Base-by-base conservation (phyloP, 2,113 vertebrate genomes). In the Pantherophis guttatus region DNA sequence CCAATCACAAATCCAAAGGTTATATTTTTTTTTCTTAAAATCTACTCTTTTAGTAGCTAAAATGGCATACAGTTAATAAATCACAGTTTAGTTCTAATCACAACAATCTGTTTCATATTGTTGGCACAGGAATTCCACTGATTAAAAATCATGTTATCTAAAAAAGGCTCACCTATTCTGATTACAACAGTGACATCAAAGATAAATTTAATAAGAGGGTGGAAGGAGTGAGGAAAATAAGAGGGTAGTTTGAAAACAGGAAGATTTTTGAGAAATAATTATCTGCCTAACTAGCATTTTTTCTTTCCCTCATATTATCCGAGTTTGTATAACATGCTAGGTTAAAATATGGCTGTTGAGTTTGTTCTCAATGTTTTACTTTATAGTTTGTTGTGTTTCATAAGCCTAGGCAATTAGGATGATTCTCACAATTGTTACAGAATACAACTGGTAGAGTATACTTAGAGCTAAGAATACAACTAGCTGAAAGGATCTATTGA, bases 1-100 rank as follows among this genome's bases (percentile, higher is more conserved):
- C 99, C 99, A 13, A 98, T 99, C 96, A 98, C 97, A 93, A 98
- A 98, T 94, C 97, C 97, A 94, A 94, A 98, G 98, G 98, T 98
- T 90, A 90, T 44, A 44, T 44, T 15, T 4, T 4, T 9, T 33
- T 39, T 21, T 26, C 75, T 81, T 81, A 81, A 81, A 81, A 44
- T 81, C 75, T 44, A 44, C 3, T 81, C 17, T 44, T 81, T 81
- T 81, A 81, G 2, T 95, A 93, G 87, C 87, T 29, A 88, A 54
- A 90, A 0, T 88, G 92, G 58, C 7, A 81, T 88, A 21, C 0
- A 9, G 15, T 81, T 81, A 39, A 81, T 81, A 81, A 81, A 89
- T 33, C 1, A 48, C 5, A 91, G 8, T 88, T 93, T 81, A 48
- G 55, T 87, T 85, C 39, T 65, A 44, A 93, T 85, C 53, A 92